phyloP scores from a whole-genome alignment of 2,113 vertebrate genomes.

The Ictalurus furcatus region DNA sequence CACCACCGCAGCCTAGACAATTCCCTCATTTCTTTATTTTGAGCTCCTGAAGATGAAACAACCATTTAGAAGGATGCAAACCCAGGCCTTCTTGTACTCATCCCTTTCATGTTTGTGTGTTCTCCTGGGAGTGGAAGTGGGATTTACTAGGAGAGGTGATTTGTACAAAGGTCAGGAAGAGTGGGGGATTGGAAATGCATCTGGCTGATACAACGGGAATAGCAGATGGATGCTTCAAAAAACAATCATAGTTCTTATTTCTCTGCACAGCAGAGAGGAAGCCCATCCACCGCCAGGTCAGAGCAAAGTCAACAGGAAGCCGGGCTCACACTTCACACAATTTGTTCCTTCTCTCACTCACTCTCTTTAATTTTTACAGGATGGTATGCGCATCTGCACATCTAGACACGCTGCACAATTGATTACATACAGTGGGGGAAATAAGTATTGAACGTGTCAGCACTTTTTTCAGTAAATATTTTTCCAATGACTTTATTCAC shows the following conservation, averaged over 20 bases:
- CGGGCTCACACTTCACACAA: constrained; percentile 6
- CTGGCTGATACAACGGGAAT: constrained; percentile 14
- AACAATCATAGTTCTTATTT: constrained; percentile 48
- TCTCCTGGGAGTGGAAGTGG: constrained; percentile 47
- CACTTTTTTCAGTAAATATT: too few species aligned
- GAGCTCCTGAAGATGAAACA: constrained; percentile 59
- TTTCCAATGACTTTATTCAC: too few species aligned
- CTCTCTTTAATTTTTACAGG: constrained; percentile 17
- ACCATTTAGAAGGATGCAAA: constrained; percentile 49
- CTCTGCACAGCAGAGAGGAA: constrained; percentile 36
- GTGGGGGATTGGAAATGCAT: neutral
- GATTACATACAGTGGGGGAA: neutral
- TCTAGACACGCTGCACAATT: too few species aligned
- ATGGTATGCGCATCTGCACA: neutral
- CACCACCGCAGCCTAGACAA: constrained; percentile 40
- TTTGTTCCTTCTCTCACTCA: constrained; percentile 33
- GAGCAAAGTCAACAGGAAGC: neutral
- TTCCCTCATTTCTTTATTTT: constrained; percentile 55
- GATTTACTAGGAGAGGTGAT: constrained; percentile 51
- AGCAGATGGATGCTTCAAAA: constrained; percentile 62
- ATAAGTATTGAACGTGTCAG: too few species aligned
- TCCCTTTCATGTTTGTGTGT: constrained; percentile 46
- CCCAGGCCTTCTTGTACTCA: constrained; percentile 52
- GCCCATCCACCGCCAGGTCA: constrained; percentile 38
- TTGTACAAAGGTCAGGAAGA: neutral